Conservation (phyloP, 2,888 invertebrate genomes). For the Clunio marinus region DNA sequence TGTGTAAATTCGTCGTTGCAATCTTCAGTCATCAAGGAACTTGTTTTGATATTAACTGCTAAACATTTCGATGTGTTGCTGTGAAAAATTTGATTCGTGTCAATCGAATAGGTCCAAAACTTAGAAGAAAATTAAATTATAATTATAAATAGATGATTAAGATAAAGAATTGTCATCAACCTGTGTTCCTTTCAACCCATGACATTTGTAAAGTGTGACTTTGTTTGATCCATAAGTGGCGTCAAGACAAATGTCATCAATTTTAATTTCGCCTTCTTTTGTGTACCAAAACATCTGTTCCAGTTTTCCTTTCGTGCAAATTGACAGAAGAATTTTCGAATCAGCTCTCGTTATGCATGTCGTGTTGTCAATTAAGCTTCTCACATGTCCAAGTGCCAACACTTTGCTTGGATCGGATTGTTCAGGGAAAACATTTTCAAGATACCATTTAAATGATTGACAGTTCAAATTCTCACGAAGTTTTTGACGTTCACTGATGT, state of each 20-base stretch:
- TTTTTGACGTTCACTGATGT: slow-evolving; percentile 70
- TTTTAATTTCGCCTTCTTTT: background rate
- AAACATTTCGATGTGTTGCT: background rate
- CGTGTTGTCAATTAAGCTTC: background rate
- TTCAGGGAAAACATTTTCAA: slow-evolving; percentile 92
- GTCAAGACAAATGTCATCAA: background rate
- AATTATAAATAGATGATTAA: background rate
- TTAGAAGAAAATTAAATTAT: background rate
- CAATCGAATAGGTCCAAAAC: background rate
- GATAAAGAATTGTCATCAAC: background rate
- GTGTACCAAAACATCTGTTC: background rate
- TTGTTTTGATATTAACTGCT: background rate
- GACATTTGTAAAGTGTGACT: background rate
- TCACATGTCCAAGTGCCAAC: slow-evolving; percentile 89
- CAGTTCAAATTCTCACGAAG: slow-evolving; percentile 72
- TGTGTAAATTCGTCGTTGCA: background rate
- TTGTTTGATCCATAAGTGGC: background rate
- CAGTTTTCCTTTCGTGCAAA: background rate
- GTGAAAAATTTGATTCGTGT: background rate
- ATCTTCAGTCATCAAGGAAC: background rate
- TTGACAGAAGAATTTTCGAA: background rate
- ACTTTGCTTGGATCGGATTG: slow-evolving; percentile 92
- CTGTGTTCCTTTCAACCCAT: background rate
- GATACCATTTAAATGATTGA: slow-evolving; percentile 89
- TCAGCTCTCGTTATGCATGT: background rate